phyloP scores from a whole-genome alignment of 2,888 invertebrate genomes.

The Drosophila ustulata region DNA sequence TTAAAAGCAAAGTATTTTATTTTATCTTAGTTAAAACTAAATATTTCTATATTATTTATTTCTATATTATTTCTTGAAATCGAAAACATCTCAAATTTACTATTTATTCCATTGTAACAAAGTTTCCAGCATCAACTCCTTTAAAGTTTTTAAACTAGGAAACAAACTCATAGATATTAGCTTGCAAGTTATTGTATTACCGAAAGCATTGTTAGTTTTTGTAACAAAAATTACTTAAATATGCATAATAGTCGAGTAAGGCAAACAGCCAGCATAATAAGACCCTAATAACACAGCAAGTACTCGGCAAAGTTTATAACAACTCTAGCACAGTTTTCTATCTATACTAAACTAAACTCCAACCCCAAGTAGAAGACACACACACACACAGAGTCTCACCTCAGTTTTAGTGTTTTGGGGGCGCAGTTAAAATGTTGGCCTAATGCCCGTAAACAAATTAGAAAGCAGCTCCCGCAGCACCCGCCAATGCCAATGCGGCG shows the following conservation, averaged over 20 bases:
- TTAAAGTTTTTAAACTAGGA: not conserved
- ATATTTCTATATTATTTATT: too few species aligned
- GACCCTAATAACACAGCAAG: conserved; percentile 30
- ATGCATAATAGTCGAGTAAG: not conserved
- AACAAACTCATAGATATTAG: not conserved
- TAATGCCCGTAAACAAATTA: conserved; percentile 73
- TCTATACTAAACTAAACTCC: conserved; percentile 28
- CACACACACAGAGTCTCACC: conserved; percentile 36
- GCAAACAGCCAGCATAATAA: conserved; percentile 3
- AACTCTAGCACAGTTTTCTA: conserved; percentile 35
- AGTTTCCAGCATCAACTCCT: not conserved
- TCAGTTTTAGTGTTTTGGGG: conserved; percentile 38
- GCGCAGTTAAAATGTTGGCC: conserved; percentile 60
- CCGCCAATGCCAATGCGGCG: conserved; percentile 41
- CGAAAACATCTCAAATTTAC: too few species aligned
- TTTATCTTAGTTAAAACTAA: too few species aligned
- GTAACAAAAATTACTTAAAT: conserved; percentile 4
- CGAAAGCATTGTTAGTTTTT: not conserved
- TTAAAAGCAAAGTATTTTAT: too few species aligned
- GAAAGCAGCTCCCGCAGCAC: conserved; percentile 44
- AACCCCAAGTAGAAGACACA: conserved; percentile 1
- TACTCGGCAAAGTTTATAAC: conserved; percentile 7
- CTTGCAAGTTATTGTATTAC: not conserved
- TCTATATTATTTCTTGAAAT: too few species aligned
- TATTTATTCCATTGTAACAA: not conserved